These are phyloP conservation scores for Prunella fulvescens DNA, from an alignment of 2,113 vertebrate species.

Conservation along the genomic window DNA sequence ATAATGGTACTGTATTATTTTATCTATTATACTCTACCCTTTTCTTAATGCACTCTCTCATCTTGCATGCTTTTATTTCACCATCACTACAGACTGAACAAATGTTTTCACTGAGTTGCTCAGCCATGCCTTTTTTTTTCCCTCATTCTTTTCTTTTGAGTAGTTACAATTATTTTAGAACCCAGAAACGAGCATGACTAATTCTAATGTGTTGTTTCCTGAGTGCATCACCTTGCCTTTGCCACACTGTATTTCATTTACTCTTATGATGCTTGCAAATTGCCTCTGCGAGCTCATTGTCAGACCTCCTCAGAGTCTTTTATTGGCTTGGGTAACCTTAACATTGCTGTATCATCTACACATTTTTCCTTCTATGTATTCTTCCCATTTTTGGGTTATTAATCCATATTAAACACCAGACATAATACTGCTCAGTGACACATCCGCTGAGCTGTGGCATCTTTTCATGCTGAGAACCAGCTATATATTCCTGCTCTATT, in stretches of 20 bases:
- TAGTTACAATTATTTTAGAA: slow-evolving; percentile 53
- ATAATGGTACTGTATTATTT: slow-evolving; percentile 60
- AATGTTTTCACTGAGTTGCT: slow-evolving; percentile 37
- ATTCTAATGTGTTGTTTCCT: slow-evolving; percentile 53
- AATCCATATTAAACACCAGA: slow-evolving; percentile 51
- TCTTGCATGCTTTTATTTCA: slow-evolving; percentile 63
- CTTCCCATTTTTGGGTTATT: slow-evolving; percentile 9
- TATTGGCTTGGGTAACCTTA: slow-evolving; percentile 5
- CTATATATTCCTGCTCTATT: slow-evolving; percentile 40
- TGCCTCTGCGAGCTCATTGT: background rate
- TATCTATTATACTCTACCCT: slow-evolving; percentile 57
- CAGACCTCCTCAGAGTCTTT: background rate
- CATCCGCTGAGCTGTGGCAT: slow-evolving; percentile 30
- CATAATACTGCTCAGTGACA: slow-evolving; percentile 32
- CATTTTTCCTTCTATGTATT: slow-evolving; percentile 12
- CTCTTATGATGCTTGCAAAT: slow-evolving; percentile 20
- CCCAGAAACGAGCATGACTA: slow-evolving; percentile 45
- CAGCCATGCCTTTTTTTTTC: background rate
- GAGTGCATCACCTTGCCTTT: slow-evolving; percentile 45
- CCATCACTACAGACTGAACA: slow-evolving; percentile 36
- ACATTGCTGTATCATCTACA: background rate
- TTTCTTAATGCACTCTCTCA: slow-evolving; percentile 64
- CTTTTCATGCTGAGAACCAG: slow-evolving; percentile 43
- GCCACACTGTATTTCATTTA: slow-evolving; percentile 39
- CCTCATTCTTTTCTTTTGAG: slow-evolving; percentile 8